Percentiles rank a stretch among this genome's conserved stretches.
Conservation (phyloP, 2,888 invertebrate species). For the Parasteatoda lunata region DNA sequence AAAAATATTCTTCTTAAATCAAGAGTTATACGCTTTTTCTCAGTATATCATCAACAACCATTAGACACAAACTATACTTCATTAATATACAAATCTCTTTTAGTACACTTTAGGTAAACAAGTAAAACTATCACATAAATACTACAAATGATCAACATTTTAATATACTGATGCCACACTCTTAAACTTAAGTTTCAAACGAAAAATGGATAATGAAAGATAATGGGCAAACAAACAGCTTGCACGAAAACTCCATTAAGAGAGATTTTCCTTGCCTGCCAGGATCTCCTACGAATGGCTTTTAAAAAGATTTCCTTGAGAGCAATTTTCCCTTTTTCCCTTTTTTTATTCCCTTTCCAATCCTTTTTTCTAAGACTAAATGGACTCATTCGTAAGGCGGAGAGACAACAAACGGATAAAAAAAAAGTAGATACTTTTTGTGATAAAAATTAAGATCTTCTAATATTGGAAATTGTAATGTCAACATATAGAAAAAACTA, state of each 20-base stretch:
- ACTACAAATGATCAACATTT: slow-evolving; percentile 8
- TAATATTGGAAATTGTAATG: slow-evolving; percentile 22
- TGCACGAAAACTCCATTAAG: slow-evolving; percentile 52
- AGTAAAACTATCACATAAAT: slow-evolving; percentile 1
- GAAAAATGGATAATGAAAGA: slow-evolving; percentile 56
- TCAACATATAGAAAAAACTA: neutral
- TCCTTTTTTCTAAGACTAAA: slow-evolving; percentile 7
- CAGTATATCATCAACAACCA: too few relatives aligned
- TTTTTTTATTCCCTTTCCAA: slow-evolving; percentile 8
- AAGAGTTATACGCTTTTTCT: too few relatives aligned
- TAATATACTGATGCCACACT: slow-evolving; percentile 31
- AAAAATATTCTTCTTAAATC: too few relatives aligned
- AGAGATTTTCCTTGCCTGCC: slow-evolving; percentile 18
- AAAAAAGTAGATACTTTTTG: slow-evolving; percentile 9
- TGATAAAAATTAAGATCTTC: slow-evolving; percentile 26
- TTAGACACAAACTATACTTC: too few relatives aligned
- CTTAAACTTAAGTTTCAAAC: slow-evolving; percentile 19
- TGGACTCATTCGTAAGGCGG: slow-evolving; percentile 18
- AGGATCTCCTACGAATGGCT: slow-evolving; percentile 7
- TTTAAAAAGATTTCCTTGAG: slow-evolving; percentile 39
- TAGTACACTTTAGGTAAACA: neutral
- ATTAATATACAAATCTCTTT: too few relatives aligned
- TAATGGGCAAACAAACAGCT: slow-evolving; percentile 53
- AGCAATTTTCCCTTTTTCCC: slow-evolving; percentile 1
- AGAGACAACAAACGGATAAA: slow-evolving; percentile 3